Evolutionary conservation across 1,140 invertebrate species (phyloP).

Genomic region (Micrasema longulum): DNA sequence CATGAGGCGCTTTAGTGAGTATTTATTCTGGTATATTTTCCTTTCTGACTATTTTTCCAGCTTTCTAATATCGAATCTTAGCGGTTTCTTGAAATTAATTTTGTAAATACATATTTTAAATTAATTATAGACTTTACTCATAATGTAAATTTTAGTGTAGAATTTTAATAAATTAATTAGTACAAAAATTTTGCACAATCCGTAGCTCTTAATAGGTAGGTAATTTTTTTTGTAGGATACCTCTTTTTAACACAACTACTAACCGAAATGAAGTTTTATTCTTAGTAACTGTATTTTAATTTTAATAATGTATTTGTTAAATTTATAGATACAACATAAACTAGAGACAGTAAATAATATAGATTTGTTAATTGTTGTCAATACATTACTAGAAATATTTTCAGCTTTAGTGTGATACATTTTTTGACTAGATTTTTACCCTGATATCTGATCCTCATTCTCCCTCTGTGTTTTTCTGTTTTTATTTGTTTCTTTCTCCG

Average conservation of each 20-base stretch:
- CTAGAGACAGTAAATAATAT: neutral
- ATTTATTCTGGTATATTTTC: conserved; percentile 59
- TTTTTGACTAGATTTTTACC: neutral
- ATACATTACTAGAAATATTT: neutral
- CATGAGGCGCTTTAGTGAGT: conserved; percentile 90
- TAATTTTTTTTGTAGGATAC: neutral
- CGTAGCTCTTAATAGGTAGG: conserved; percentile 6
- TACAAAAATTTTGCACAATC: conserved; percentile 15
- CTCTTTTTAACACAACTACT: neutral
- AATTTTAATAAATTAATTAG: conserved; percentile 13
- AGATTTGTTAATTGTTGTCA: neutral
- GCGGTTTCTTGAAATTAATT: conserved; percentile 18
- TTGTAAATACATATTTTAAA: conserved; percentile 36
- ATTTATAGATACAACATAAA: no score
- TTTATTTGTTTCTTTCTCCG: conserved; percentile 2
- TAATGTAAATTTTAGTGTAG: conserved; percentile 12
- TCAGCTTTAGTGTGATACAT: neutral
- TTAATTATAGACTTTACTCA: neutral
- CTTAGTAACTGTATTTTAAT: neutral
- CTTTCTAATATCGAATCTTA: conserved; percentile 16
- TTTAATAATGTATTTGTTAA: no score
- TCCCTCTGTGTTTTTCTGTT: conserved; percentile 23
- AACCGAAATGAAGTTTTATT: neutral
- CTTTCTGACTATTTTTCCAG: conserved; percentile 1
- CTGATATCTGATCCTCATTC: neutral